phyloP scores from a whole-genome alignment of 2,113 vertebrate species.

The Myrmecobius fasciatus region DNA sequence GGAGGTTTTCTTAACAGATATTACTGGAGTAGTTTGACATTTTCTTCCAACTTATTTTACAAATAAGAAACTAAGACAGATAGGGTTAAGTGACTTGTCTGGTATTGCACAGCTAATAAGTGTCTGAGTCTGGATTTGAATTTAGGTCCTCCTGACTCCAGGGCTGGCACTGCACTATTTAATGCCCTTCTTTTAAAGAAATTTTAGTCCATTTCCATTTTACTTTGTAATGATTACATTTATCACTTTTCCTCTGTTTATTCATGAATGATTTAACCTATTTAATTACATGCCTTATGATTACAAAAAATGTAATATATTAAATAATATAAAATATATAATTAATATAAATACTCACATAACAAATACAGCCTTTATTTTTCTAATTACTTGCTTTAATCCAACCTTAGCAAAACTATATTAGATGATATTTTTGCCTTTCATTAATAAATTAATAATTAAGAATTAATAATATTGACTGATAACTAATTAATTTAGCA shows the following conservation, averaged over 20 bases:
- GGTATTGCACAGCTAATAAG: too few species aligned
- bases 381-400: not conserved
- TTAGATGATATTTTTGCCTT: not conserved
- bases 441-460: not conserved
- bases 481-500: too few species aligned
- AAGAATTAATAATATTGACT: too few species aligned
- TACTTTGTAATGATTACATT: not conserved
- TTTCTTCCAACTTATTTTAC: too few species aligned
- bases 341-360: not conserved
- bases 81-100: too few species aligned
- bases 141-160: too few species aligned
- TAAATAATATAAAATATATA: not conserved
- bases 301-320: not conserved
- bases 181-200: not conserved
- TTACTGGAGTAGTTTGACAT: not conserved
- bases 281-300: not conserved
- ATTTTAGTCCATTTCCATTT: not conserved
- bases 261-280: not conserved
- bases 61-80: too few species aligned
- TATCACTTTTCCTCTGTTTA: not conserved
- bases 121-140: too few species aligned
- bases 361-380: not conserved
- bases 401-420: not conserved
- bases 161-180: too few species aligned
- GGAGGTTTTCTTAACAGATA: not conserved